Evolutionary conservation across 2,113 vertebrate species (phyloP), one percentile per base, ranked within the genome.

Genomic region (Tenrec ecaudatus): DNA sequence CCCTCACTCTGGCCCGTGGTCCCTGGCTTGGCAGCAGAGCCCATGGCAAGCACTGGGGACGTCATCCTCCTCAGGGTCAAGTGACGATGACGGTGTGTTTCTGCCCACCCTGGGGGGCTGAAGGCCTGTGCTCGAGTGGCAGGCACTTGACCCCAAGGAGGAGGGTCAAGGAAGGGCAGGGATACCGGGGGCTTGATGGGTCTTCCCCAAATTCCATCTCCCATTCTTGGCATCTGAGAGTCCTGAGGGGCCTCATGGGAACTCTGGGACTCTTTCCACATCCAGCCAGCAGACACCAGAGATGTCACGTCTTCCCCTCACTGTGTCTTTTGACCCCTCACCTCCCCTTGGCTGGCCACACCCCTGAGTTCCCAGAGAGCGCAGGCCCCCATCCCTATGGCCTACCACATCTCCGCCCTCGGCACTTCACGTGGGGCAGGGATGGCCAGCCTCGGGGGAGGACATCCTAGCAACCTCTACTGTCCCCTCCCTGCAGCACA

Each of bases 171-270:
- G n/a, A 79, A 16, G 20, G 20, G 38, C 1, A 38, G 85, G 40
- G 33, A 6, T 16, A n/a, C 66, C 14, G 4, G 31, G 77, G 40
- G 57, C 25, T 31, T 23, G 58, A 84, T n/a, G 62, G 84, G 43
- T 38, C 29, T 78, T 91, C 47, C 60, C 17, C 36, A 38, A 29
- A 25, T 31, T 80, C 62, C n/a, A n/a, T 3, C 20, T 36, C 68
- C 31, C 12, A 57, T 53, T 79, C 38, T 17, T 5, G 12, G 66
- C 91, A 80, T 81, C 69, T 38, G 15, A 95, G 93, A 60, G 33
- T 92, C 82, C 77, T 2, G 12, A 58, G 38, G 64, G 87, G 81
- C 81, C 81, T 91, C 84, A 64, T 0, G 16, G 62, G 85, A 95
- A 76, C 90, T 66, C 76, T 78, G 62, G 73, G 82, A 73, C 60